Evolutionary conservation across 1,140 invertebrate genomes (phyloP).

Genomic region (Ephestia elutella): DNA sequence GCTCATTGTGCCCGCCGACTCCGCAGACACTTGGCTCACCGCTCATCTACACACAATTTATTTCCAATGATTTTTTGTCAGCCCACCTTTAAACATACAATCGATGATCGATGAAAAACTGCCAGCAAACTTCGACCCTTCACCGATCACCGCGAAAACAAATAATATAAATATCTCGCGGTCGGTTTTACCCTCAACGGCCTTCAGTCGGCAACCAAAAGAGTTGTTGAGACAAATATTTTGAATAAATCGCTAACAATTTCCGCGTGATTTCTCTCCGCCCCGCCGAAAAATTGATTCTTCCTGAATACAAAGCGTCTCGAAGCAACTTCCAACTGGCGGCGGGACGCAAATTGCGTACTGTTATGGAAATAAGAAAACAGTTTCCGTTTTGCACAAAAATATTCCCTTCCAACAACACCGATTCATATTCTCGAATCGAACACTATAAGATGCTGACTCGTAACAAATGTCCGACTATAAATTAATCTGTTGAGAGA

Average conservation of each 20-base stretch:
- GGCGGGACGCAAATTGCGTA: constrained; percentile 32
- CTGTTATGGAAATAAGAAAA: constrained; percentile 56
- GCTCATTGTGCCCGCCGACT: constrained; percentile 43
- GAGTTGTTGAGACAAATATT: constrained; percentile 32
- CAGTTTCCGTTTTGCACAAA: constrained; percentile 32
- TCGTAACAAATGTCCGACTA: constrained; percentile 3
- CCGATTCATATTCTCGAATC: not conserved
- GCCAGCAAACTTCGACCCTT: constrained; percentile 21
- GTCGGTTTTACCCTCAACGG: not conserved
- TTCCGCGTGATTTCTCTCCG: constrained; percentile 28
- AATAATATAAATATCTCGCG: constrained; percentile 21
- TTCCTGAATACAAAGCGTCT: constrained; percentile 42
- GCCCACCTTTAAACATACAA: constrained; percentile 33
- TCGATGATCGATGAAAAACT: constrained; percentile 37
- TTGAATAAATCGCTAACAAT: constrained; percentile 30
- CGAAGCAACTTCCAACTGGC: constrained; percentile 28
- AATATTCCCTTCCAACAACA: not conserved
- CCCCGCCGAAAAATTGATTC: constrained; percentile 23
- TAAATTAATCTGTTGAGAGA: constrained; percentile 2
- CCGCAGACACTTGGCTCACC: constrained; percentile 32
- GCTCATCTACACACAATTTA: constrained; percentile 49
- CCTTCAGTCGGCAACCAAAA: constrained; percentile 6
- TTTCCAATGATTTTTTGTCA: constrained; percentile 55
- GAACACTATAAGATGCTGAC: not conserved
- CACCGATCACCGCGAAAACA: constrained; percentile 27